Conservation (phyloP, 2,888 invertebrate species). For the Callyntrura sp. region DNA sequence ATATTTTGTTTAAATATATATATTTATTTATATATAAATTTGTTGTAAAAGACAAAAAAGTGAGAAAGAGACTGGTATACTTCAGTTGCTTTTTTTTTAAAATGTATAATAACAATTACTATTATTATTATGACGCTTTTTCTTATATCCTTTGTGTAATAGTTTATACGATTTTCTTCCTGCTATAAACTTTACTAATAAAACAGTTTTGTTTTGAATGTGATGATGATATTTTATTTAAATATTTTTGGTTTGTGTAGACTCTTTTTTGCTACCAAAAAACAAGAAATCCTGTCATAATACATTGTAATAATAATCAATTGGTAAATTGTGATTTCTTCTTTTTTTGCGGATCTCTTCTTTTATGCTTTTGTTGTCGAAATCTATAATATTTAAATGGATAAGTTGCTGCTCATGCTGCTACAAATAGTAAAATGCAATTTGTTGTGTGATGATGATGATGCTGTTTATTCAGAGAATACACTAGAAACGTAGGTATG, state of each 20-base stretch:
- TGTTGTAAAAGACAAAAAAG: slow-evolving; percentile 77
- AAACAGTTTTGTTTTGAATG: slow-evolving; percentile 53
- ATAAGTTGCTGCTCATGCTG: too few species aligned
- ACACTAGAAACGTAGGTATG: too few species aligned
- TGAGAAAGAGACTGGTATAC: slow-evolving; percentile 79
- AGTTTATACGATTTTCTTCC: slow-evolving; percentile 29
- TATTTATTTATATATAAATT: slow-evolving; percentile 58
- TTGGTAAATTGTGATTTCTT: slow-evolving; percentile 37
- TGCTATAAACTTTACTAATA: slow-evolving; percentile 58
- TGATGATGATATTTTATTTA: slow-evolving; percentile 58
- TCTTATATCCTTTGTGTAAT: not conserved
- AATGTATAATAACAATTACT: not conserved
- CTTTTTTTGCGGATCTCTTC: not conserved
- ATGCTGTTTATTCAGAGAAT: too few species aligned
- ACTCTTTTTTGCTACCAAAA: not conserved
- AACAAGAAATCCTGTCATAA: slow-evolving; percentile 8
- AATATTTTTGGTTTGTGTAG: slow-evolving; percentile 16
- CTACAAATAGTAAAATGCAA: slow-evolving; percentile 15
- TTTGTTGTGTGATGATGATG: slow-evolving; percentile 1
- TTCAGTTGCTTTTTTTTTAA: slow-evolving; percentile 66
- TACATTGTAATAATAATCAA: slow-evolving; percentile 44
- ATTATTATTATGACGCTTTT: slow-evolving; percentile 41
- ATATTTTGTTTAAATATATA: slow-evolving; percentile 43
- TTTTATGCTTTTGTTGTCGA: not conserved
- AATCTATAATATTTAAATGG: too few species aligned